Conservation (phyloP, 2,797 vertebrate species). For the Neopelma chrysocephalum region DNA sequence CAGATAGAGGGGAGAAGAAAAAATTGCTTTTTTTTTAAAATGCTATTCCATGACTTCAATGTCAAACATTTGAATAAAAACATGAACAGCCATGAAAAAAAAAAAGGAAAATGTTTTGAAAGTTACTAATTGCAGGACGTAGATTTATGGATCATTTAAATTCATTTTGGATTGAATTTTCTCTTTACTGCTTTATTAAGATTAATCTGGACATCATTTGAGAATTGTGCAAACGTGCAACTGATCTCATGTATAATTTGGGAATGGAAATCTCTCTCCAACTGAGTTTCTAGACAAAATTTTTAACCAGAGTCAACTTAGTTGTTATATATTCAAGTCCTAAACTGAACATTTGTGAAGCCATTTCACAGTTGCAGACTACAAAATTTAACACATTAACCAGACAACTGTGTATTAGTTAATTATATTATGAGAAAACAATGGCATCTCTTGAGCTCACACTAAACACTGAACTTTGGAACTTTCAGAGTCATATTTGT, state of each 20-base stretch:
- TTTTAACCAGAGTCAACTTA: not conserved
- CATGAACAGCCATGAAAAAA: not conserved
- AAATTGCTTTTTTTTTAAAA: not conserved
- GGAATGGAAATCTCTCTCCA: not conserved
- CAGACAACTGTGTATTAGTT: not conserved
- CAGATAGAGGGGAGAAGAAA: not conserved
- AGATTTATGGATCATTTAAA: not conserved
- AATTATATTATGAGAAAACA: not conserved
- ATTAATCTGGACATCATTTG: not conserved
- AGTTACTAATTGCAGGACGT: not conserved
- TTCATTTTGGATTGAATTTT: not conserved
- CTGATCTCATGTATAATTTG: not conserved
- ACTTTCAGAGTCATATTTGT: not conserved
- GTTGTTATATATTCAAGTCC: not conserved
- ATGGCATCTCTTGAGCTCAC: not conserved
- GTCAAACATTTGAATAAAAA: not conserved
- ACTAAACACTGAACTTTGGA: not conserved
- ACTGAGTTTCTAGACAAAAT: not conserved
- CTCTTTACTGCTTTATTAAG: not conserved
- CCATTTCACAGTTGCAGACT: not conserved
- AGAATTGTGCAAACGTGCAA: not conserved
- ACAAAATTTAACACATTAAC: fast-evolving
- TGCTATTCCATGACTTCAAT: not conserved
- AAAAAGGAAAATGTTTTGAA: fast-evolving
- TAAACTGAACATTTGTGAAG: not conserved